Evolutionary conservation across 2,888 invertebrate species (phyloP), one percentile per base, ranked within the genome.

Genomic region (Dynastes hyllus): DNA sequence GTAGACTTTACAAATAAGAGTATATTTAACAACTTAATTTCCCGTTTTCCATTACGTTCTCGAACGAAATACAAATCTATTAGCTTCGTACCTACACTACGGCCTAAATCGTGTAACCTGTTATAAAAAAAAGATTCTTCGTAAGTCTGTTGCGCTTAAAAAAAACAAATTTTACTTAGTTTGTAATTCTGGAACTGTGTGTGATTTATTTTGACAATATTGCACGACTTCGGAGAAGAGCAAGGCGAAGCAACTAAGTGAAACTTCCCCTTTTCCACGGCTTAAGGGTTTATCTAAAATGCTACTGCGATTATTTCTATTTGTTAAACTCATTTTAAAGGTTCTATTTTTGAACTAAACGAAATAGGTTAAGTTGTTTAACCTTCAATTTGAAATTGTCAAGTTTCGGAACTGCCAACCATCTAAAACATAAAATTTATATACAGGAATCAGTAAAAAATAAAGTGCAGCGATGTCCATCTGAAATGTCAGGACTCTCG

Each of bases 171-270:
- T 4, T 79, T 82, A 98, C 98, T 95, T 97, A 84, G 92, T 96
- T 88, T 99, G 98, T 63, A 99, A 90, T 88, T 98, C 98, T n/a
- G 96, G 95, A 50, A 98, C 96, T 11, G 97, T 97, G 87, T 96
- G 96, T 8, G 97, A 97, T 85, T 97, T 94, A 91, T 96, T 98
- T 91, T 99, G 98, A 86, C 97, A 97, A 90, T 99, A 99, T 88
- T 98, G 98, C 1, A 99, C 98, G 81, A 99, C 94, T 92, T 99
- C 99, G 27, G 98, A 98, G 89, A 99, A 99, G 78, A 99, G 91
- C 69, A 99, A 91, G 0, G 98, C 98, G 90, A 97, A 99, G 84
- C 97, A 95, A 84, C 97, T 96, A 76, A 97, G 90, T 70, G 97
- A 98, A 78, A 97, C 95, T 91, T 98, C 98, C 16, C 95, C 94